Evolutionary conservation across 2,888 invertebrate genomes (phyloP).

Genomic region (Physocephala rufipes): DNA sequence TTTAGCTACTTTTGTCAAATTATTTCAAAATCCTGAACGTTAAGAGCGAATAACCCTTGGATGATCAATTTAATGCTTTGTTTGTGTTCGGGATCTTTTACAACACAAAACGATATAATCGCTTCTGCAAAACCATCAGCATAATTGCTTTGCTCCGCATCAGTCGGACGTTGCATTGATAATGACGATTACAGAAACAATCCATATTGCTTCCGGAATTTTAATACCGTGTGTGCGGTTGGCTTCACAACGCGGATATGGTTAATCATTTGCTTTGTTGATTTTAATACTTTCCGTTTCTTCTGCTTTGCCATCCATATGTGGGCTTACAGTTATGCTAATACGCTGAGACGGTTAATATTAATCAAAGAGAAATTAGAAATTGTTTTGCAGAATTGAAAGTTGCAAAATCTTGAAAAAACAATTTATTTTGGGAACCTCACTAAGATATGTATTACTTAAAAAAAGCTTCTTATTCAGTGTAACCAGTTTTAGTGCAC

Average conservation of each 20-base stretch:
- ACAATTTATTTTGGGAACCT: too few relatives aligned
- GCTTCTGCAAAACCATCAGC: background rate
- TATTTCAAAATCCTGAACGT: slow-evolving; percentile 38
- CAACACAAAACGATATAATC: background rate
- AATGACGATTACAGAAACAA: slow-evolving; percentile 41
- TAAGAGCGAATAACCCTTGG: background rate
- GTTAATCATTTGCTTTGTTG: slow-evolving; percentile 35
- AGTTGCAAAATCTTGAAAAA: too few relatives aligned
- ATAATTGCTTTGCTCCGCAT: background rate
- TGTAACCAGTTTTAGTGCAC: too few relatives aligned
- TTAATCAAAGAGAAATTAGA: too few relatives aligned
- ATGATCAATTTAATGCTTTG: background rate
- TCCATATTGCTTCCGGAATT: slow-evolving; percentile 54
- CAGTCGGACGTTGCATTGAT: background rate
- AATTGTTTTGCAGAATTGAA: too few relatives aligned
- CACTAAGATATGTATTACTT: too few relatives aligned
- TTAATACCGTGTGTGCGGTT: slow-evolving; percentile 48
- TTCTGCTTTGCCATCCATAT: slow-evolving; percentile 8
- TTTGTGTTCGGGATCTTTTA: background rate
- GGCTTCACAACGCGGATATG: slow-evolving; percentile 29
- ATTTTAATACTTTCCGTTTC: slow-evolving; percentile 40
- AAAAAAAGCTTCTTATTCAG: too few relatives aligned
- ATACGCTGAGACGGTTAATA: too few relatives aligned
- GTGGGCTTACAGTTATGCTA: too few relatives aligned
- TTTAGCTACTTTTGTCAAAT: slow-evolving; percentile 64